Base-by-base conservation (phyloP, 2,888 invertebrate genomes). In the Icerya purchasi region DNA sequence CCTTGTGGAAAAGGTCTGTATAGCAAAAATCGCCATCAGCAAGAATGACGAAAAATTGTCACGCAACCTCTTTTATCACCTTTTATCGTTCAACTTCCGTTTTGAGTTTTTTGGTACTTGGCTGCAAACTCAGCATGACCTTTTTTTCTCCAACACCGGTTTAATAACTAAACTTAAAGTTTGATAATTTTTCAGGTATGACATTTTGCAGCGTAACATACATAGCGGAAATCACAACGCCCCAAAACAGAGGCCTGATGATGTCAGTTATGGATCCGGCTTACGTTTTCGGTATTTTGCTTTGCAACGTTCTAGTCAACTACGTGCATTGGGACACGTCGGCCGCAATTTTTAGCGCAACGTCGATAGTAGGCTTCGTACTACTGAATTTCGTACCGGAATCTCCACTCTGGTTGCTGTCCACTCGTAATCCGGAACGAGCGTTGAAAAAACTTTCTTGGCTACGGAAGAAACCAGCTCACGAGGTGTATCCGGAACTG, bases 211-310 rank as follows among this genome's bases (percentile, higher is more conserved):
- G 36, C 51, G 55, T 50, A 2, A 21, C 60, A 8, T 62, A 62
- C 58, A 50, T 62, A 10, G 57, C 60, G n/a, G 62, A 62, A 56
- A 14, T 58, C 22, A 18, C 53, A 20, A 60, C 60, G 10, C 56
- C 56, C 21, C 22, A 56, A 21, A 50, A 56, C n/a, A 22, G 62
- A 21, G 22, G 56, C 1, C 10, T 60, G 3, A 18, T 58, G 22
- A 20, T 51, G 5, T 54, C 57, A 5, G 1, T 53, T n/a, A 53
- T 57, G 2, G 52, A 57, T 18, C 18, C 57, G 24, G 50, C 24
- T 10, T 52, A 57, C 21, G 54, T 52, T 18, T 18, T 55, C 8
- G 62, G 62, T 8, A 60, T 60, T n/a, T 14, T 60, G 49, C 3
- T n/a, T 2, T 54, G 54, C 49, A 49, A 53, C 24, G 21, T 56